phyloP scores from a whole-genome alignment of 2,888 invertebrate species.

The Diadegma fenestrale region DNA sequence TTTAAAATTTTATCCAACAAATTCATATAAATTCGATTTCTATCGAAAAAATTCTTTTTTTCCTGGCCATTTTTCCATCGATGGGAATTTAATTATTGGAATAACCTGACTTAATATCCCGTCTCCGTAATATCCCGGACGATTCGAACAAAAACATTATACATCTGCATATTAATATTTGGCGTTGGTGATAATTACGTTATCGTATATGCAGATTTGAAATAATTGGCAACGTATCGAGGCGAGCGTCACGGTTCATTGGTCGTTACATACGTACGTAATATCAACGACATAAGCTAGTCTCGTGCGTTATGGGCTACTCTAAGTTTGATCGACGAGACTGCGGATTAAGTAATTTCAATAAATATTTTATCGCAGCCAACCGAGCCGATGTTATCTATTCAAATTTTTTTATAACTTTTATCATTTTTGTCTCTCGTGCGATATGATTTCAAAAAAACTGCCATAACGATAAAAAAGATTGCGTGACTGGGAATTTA shows the following conservation, averaged over 20 bases:
- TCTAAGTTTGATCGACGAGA: neutral
- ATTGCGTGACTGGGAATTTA: neutral
- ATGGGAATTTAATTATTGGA: neutral
- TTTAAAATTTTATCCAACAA: neutral
- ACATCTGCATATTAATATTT: constrained; percentile 41
- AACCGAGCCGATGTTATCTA: neutral
- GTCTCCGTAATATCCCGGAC: neutral
- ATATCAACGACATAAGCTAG: neutral
- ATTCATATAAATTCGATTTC: too few relatives aligned
- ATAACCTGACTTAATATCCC: neutral
- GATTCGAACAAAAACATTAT: neutral
- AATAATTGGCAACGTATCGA: constrained; percentile 56
- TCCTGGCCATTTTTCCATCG: neutral
- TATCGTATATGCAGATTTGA: constrained; percentile 47
- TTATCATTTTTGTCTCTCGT: neutral
- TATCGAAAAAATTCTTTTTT: neutral
- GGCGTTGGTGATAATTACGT: constrained; percentile 51
- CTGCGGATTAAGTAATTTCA: neutral
- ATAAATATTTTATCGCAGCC: neutral
- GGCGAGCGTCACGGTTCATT: constrained; percentile 58
- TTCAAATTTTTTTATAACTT: neutral
- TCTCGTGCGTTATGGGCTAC: neutral
- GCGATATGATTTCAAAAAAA: neutral
- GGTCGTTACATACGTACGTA: constrained; percentile 42
- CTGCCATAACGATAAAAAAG: too few relatives aligned